These are phyloP conservation scores for Valencia hispanica DNA, from an alignment of 2,797 vertebrate genomes.

Conservation along the genomic window DNA sequence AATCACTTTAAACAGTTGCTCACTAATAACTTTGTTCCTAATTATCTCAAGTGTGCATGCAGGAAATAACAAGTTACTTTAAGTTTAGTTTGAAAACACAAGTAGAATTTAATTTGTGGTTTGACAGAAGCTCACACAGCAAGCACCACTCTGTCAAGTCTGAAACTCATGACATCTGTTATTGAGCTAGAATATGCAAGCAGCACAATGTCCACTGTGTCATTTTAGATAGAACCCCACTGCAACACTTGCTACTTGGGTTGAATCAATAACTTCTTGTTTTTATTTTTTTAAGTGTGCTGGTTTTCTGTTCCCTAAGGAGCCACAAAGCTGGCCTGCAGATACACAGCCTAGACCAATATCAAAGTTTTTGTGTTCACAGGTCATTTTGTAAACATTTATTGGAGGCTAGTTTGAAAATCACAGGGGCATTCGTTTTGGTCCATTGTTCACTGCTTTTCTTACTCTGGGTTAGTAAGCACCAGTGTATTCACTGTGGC, in stretches of 20 bases:
- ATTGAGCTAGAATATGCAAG: not conserved
- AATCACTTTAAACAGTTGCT: constrained; percentile 34
- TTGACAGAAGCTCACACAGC: constrained; percentile 11
- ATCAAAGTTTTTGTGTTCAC: not conserved
- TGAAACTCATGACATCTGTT: constrained; percentile 4
- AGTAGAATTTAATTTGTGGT: not conserved
- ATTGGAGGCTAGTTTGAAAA: not conserved
- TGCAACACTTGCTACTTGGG: not conserved
- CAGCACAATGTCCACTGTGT: not conserved
- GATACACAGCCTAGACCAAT: not conserved
- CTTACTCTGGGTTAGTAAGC: not conserved
- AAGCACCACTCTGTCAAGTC: not conserved
- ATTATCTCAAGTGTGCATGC: not conserved
- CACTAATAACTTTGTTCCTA: constrained; percentile 33
- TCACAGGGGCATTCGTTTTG: not conserved
- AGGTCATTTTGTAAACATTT: not conserved
- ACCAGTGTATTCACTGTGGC: not conserved
- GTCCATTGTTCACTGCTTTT: not conserved
- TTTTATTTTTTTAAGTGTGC: not conserved
- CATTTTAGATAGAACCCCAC: not conserved
- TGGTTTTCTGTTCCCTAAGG: not conserved
- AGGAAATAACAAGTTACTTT: not conserved
- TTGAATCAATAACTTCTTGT: not conserved
- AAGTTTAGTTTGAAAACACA: not conserved
- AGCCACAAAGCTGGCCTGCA: not conserved